Conservation (phyloP, 2,113 vertebrate genomes). For the Dendrocopos noguchii region DNA sequence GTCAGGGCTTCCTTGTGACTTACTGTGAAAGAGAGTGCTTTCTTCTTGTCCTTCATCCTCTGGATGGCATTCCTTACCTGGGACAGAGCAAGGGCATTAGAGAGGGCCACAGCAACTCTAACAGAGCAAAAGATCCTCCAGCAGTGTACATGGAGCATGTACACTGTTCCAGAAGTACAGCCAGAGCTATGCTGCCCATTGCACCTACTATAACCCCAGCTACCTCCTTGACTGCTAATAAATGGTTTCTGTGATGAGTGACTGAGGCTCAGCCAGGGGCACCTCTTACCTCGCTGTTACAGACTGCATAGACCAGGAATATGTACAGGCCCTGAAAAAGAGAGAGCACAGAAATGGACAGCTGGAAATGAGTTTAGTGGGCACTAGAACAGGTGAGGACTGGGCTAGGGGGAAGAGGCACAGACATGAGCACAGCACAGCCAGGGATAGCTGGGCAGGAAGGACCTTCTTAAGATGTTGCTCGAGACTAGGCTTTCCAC, state of each 20-base stretch:
- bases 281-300: slow-evolving; percentile 87
- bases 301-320: slow-evolving; percentile 90
- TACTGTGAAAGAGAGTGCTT: slow-evolving; percentile 84
- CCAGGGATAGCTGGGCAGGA: neutral
- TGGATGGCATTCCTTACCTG: slow-evolving; percentile 91
- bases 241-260: neutral
- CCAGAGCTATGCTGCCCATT: neutral
- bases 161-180: neutral
- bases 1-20: slow-evolving; percentile 21
- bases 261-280: neutral
- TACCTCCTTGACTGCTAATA: accelerated
- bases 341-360: accelerated
- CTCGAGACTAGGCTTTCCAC: neutral
- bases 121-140: neutral
- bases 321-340: slow-evolving; percentile 87
- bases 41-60: slow-evolving; percentile 90
- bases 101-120: neutral
- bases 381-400: neutral
- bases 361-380: neutral
- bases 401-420: neutral
- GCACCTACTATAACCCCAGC: neutral
- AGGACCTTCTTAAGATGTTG: neutral
- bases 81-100: neutral
- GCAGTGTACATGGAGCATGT: neutral
- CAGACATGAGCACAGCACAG: neutral